Conservation (phyloP, 1,140 invertebrate species). For the Drosophila parvula region DNA sequence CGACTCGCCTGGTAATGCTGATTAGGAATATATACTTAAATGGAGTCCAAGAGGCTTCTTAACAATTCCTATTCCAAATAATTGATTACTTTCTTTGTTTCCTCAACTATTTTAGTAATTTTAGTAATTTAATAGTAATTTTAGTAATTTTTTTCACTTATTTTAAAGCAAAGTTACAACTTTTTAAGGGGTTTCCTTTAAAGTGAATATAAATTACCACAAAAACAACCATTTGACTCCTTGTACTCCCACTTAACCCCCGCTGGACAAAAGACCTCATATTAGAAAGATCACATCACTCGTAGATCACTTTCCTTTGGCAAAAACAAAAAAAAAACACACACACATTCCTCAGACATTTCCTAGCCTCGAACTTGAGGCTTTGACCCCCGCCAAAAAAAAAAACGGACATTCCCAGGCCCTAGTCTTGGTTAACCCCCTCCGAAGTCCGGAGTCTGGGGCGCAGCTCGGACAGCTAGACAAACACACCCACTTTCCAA, state of each 20-base stretch:
- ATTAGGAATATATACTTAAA: too few relatives aligned
- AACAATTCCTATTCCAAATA: neutral
- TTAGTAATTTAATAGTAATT: too few relatives aligned
- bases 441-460: neutral
- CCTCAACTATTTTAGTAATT: neutral
- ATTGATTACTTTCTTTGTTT: neutral
- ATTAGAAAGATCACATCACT: slow-evolving; percentile 20
- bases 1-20: too few relatives aligned
- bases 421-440: neutral
- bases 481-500: slow-evolving; percentile 72
- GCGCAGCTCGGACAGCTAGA: slow-evolving; percentile 25
- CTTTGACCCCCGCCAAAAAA: slow-evolving; percentile 1
- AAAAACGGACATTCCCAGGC: slow-evolving; percentile 15
- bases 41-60: neutral
- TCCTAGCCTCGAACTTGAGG: slow-evolving; percentile 7
- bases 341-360: slow-evolving; percentile 9
- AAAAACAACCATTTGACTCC: slow-evolving; percentile 6
- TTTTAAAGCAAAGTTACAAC: neutral
- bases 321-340: neutral
- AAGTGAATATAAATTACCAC: slow-evolving; percentile 6
- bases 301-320: slow-evolving; percentile 17
- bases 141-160: neutral
- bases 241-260: slow-evolving; percentile 5
- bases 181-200: neutral
- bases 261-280: neutral